Evolutionary conservation across 2,113 vertebrate genomes (phyloP).

Genomic region (Protobothrops mucrosquamatus): DNA sequence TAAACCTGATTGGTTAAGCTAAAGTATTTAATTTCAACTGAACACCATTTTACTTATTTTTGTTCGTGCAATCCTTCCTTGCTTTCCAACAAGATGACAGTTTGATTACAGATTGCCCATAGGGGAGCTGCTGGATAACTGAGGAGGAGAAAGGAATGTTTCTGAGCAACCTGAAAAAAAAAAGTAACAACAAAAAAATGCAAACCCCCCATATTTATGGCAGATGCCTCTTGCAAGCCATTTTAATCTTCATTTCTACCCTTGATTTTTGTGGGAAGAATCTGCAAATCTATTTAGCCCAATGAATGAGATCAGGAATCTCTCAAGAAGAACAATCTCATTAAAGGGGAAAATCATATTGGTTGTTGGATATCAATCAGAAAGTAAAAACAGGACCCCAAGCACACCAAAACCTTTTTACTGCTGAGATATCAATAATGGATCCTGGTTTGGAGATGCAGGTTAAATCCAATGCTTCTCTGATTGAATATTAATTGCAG

Average conservation of each 20-base stretch:
- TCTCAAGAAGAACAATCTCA: neutral
- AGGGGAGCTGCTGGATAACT: neutral
- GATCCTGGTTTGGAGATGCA: neutral
- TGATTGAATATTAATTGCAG: conserved; percentile 45
- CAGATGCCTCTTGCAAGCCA: neutral
- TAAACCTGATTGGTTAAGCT: neutral
- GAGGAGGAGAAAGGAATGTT: neutral
- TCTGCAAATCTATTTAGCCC: neutral
- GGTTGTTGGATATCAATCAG: neutral
- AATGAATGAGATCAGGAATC: neutral
- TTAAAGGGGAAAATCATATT: neutral
- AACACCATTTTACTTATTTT: neutral
- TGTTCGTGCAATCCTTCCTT: neutral
- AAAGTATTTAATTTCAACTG: neutral
- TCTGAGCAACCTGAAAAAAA: neutral
- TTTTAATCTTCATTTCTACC: neutral
- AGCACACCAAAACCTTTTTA: neutral
- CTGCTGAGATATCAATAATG: neutral
- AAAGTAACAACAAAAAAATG: neutral
- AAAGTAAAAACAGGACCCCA: neutral
- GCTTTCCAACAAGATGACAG: neutral
- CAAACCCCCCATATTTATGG: neutral
- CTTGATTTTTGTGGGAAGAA: neutral
- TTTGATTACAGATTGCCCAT: neutral
- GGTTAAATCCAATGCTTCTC: neutral